Base-by-base conservation (phyloP, 2,797 vertebrate species). In the Eutrigla gurnardus region DNA sequence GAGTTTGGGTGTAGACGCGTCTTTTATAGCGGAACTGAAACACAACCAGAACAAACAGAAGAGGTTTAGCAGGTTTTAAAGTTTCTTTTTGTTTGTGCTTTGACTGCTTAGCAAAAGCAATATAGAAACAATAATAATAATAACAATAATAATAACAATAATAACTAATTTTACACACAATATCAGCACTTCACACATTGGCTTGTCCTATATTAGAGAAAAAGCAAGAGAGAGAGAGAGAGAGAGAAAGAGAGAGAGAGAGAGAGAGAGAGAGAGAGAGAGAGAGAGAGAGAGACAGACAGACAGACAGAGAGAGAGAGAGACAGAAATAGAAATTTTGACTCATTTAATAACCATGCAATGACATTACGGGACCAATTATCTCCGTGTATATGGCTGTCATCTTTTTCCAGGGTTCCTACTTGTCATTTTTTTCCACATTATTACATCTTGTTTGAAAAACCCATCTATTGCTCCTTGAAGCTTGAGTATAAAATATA, bases 11-110 rank as follows among this genome's bases (percentile, higher is more conserved):
- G 90, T 99, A 99, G 64, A 99, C 96, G 36, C 98, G 95, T 80
- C 97, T 95, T 88, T 99, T 99, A 92, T 99, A 99, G 70, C 97
- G 97, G 86, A 99, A 99, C 98, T 99, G 94, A 85, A 88, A 93
- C 58, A 76, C 77, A 89, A 72, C 40, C 83, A 65, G 11, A 78
- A 71, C 60, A 81, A 65, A 65, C 15, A 52, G 33, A n/a, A 81
- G 40, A 78, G n/a, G 1, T 8, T 35, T 25, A 37, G 11, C 15
- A 17, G 5, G 53, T 70, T 10, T 47, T n/a, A 63, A 7, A 2
- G 15, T 43, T 53, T 43, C 3, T 35, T 57, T 61, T 25, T 60
- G 13, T 53, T 12, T 58, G 13, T 66, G 3, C 46, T 37, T 46
- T 61, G 3, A 54, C 33, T 50, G 35, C 45, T 58, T 36, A 37